Evolutionary conservation across 2,113 vertebrate species (phyloP).

Genomic region (Nannospalax galili): DNA sequence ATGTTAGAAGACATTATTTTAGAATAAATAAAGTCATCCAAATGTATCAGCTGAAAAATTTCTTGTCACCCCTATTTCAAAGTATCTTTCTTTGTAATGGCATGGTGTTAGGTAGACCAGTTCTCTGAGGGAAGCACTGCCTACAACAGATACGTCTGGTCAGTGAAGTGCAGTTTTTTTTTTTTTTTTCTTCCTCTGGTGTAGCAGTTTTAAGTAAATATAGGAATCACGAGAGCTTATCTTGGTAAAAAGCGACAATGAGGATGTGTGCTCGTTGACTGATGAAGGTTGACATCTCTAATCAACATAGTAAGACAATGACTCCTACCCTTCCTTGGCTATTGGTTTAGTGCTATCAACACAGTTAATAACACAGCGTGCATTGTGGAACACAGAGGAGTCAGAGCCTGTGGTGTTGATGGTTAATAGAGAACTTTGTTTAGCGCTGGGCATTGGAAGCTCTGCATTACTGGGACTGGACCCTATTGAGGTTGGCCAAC

Average conservation of each 20-base stretch:
- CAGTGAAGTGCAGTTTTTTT: not conserved
- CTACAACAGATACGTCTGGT: not conserved
- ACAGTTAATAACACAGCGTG: not conserved
- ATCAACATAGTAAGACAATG: not conserved
- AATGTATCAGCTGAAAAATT: not conserved
- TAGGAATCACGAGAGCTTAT: not conserved
- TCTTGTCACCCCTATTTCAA: not conserved
- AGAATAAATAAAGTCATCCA: not conserved
- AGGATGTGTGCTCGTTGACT: not conserved
- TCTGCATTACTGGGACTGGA: not conserved
- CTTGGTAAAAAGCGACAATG: not conserved
- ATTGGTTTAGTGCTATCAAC: not conserved
- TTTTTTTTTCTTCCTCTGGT: not conserved
- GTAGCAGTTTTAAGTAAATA: not conserved
- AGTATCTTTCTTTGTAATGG: not conserved
- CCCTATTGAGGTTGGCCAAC: not conserved
- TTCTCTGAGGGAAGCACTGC: not conserved
- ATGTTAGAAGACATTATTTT: not conserved
- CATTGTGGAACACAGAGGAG: not conserved
- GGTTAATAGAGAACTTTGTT: not conserved
- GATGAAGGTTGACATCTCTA: not conserved
- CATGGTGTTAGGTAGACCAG: not conserved
- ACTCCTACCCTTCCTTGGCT: not conserved
- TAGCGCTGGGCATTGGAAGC: not conserved
- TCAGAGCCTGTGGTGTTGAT: not conserved